Evolutionary conservation across 2,797 vertebrate species (phyloP).

Genomic region (Ataeniobius toweri): DNA sequence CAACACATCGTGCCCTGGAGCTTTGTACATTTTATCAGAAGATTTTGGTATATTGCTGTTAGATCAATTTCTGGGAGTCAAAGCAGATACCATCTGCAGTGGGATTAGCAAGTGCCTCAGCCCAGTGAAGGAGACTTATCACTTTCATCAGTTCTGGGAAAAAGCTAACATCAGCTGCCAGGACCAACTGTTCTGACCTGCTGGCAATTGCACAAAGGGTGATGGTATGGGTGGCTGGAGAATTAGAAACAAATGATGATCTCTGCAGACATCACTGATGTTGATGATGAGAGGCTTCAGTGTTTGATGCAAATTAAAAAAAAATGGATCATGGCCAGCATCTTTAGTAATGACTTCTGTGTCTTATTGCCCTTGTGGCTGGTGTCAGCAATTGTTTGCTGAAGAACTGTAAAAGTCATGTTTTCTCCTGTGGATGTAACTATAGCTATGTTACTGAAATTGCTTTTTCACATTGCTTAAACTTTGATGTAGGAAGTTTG

Average conservation of each 20-base stretch:
- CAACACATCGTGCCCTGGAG: neutral
- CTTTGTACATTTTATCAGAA: constrained; percentile 7
- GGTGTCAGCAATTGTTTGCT: too few relatives aligned
- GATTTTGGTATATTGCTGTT: neutral
- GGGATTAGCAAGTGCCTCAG: constrained; percentile 3
- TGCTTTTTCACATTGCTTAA: neutral
- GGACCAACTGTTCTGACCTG: constrained; percentile 7
- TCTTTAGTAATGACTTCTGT: too few relatives aligned
- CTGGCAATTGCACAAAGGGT: constrained; percentile 10
- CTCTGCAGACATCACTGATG: neutral
- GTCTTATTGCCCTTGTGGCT: too few relatives aligned
- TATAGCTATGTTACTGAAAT: neutral
- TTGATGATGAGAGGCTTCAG: neutral
- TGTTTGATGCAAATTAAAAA: neutral
- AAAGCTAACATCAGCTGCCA: constrained; percentile 19
- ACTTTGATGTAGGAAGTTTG: neutral
- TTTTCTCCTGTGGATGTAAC: neutral
- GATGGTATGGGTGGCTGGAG: neutral
- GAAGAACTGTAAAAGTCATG: too few relatives aligned
- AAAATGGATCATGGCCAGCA: neutral
- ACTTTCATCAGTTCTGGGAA: constrained; percentile 11
- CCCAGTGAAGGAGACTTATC: constrained; percentile 7
- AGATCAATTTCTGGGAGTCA: neutral
- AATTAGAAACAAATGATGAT: constrained; percentile 4
- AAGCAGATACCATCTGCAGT: constrained; percentile 10